These are phyloP conservation scores for Vimba vimba DNA, from an alignment of 2,113 vertebrate genomes.

Conservation along the genomic window DNA sequence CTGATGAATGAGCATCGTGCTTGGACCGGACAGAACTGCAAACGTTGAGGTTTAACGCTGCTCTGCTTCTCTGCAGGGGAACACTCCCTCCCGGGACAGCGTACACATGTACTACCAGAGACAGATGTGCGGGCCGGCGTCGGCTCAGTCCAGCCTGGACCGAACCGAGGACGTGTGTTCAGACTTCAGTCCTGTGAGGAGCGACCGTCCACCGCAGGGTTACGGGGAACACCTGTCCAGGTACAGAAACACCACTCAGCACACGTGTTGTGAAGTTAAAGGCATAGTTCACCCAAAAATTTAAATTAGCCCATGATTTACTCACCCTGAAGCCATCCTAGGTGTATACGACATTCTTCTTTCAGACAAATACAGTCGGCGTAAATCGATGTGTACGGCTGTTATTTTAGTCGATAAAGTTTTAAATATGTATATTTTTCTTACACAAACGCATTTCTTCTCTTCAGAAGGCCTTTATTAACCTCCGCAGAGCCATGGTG, in stretches of 20 bases:
- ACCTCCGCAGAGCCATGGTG: too few species aligned
- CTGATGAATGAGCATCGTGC: background rate
- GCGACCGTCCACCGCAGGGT: slow-evolving; percentile 51
- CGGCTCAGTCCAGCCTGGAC: slow-evolving; percentile 84
- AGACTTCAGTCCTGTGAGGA: slow-evolving; percentile 35
- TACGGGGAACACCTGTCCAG: slow-evolving; percentile 83
- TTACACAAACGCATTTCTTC: too few species aligned
- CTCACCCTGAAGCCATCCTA: too few species aligned
- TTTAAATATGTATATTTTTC: too few species aligned
- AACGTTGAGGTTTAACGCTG: slow-evolving; percentile 15
- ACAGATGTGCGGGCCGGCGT: slow-evolving; percentile 85
- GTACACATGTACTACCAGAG: slow-evolving; percentile 91
- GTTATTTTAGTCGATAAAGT: too few species aligned
- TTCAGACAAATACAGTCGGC: too few species aligned
- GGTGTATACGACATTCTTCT: too few species aligned
- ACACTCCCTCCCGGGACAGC: slow-evolving; percentile 86
- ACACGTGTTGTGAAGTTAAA: too few species aligned
- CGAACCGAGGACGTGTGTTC: slow-evolving; percentile 37
- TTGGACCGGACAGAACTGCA: background rate
- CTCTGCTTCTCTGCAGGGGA: slow-evolving; percentile 76
- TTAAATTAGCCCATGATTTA: too few species aligned
- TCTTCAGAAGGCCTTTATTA: too few species aligned
- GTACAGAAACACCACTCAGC: slow-evolving; percentile 59
- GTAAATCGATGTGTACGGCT: too few species aligned
- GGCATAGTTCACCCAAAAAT: too few species aligned